Conservation (phyloP, 2,113 vertebrate species). For the Scophthalmus maximus region DNA sequence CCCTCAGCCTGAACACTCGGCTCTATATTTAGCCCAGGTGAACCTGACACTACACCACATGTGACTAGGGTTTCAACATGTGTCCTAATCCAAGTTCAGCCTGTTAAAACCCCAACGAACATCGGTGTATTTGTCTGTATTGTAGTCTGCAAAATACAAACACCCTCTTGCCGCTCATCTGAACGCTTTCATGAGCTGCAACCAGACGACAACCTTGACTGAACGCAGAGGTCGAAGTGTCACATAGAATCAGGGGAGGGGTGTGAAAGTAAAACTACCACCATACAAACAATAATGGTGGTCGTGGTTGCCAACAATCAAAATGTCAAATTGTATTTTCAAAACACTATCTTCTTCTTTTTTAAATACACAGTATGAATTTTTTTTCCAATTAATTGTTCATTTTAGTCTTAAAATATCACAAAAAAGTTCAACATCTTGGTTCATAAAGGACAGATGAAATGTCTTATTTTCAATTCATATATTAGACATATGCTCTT, state of each 20-base stretch:
- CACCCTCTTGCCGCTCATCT: background rate
- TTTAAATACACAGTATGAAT: too few species aligned
- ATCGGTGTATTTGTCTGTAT: slow-evolving; percentile 3
- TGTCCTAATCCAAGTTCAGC: slow-evolving; percentile 31
- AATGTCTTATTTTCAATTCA: background rate
- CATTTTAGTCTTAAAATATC: background rate
- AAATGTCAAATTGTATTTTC: too few species aligned
- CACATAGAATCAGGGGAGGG: too few species aligned
- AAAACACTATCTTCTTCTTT: too few species aligned
- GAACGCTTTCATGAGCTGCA: background rate
- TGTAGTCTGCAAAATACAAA: background rate
- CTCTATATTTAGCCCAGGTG: slow-evolving; percentile 74
- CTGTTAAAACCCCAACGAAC: slow-evolving; percentile 18
- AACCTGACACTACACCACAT: slow-evolving; percentile 75
- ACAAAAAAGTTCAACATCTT: background rate
- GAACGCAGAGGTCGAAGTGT: slow-evolving; percentile 55
- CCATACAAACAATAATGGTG: background rate
- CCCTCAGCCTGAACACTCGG: slow-evolving; percentile 5
- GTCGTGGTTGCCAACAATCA: background rate
- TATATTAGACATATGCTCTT: background rate
- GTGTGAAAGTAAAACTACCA: background rate
- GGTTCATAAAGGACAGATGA: too few species aligned
- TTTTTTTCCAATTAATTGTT: too few species aligned
- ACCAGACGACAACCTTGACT: slow-evolving; percentile 5
- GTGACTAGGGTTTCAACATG: slow-evolving; percentile 54